Base-by-base conservation (phyloP, 1,140 invertebrate species). In the Apocrypta bakeri region DNA sequence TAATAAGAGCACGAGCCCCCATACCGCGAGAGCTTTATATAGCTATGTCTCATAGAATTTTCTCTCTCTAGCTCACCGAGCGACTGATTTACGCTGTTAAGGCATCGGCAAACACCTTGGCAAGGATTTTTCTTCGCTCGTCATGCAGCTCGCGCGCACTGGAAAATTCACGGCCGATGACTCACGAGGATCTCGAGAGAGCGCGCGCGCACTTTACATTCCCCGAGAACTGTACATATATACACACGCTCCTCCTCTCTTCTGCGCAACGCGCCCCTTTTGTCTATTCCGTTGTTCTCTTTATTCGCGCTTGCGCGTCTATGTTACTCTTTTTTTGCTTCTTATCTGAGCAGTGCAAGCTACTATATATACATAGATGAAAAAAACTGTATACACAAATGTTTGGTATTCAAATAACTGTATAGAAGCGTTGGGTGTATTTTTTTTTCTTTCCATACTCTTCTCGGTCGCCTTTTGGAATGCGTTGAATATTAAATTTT, bases 81-180 rank as follows among this genome's bases (percentile, higher is more conserved):
- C 63, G 42, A 72, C 64, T 75, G 79, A 81, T 81, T 81, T 81
- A 81, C 72, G 37, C 64, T 37, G 72, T 56, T 71, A 75, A 74
- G 71, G 72, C 61, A 81, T 81, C 63, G 72, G 37, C 72, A 81
- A 81, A 75, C 79, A 68, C 37, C 79, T 81, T 61, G 48, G 66
- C 48, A 37, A 29, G 29, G 1, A 73, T 73, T 66, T 74, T 81
- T 81, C 79, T 74, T 31, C 73, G 3, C 79, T 81, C 69, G 71
- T 79, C 79, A 74, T 33, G 24, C 69, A n/a, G 42, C 21, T 27
- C 56, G 7, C 17, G 63, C 63, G 63, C 17, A 21, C n/a, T 24
- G 80, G 73, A 82, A 82, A 82, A 82, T 82, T 82, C 80, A 82
- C 42, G 73, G 42, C 17, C 73, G 80, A 76, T 82, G 79, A 75